Percentiles rank a stretch among this genome's conserved stretches.
Conservation (phyloP, 2,797 vertebrate species). For the Limosa lapponica region DNA sequence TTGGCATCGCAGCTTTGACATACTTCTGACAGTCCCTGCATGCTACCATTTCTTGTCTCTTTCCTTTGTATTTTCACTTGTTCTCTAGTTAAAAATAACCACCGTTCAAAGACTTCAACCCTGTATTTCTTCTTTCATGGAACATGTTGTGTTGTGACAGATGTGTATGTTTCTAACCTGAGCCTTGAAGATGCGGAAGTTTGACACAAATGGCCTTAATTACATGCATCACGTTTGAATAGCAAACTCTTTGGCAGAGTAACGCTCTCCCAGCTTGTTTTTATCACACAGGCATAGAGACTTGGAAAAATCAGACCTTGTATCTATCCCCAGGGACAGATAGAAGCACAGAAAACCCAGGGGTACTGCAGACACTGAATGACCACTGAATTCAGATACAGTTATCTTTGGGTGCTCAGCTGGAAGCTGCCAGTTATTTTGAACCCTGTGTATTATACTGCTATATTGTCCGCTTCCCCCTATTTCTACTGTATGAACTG, state of each 20-base stretch:
- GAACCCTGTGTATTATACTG: background rate
- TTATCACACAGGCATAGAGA: background rate
- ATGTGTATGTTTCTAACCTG: background rate
- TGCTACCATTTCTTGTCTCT: background rate
- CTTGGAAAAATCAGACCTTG: background rate
- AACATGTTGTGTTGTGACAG: background rate
- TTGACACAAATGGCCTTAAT: background rate
- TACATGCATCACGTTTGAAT: background rate
- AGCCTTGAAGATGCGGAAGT: background rate
- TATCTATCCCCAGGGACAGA: background rate
- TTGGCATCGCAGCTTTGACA: background rate
- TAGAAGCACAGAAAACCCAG: background rate
- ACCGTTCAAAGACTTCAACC: background rate
- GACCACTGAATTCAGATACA: background rate
- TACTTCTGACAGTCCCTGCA: background rate
- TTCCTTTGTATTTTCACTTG: conserved; percentile 14
- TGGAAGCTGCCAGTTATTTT: background rate
- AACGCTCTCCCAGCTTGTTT: background rate
- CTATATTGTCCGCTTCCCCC: accelerated
- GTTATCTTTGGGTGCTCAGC: background rate
- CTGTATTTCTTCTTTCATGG: background rate
- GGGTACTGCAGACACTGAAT: background rate
- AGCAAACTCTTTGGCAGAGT: background rate
- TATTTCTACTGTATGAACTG: background rate
- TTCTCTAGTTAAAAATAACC: background rate